Conservation (phyloP, 2,113 vertebrate genomes). For the Labeo rohita region DNA sequence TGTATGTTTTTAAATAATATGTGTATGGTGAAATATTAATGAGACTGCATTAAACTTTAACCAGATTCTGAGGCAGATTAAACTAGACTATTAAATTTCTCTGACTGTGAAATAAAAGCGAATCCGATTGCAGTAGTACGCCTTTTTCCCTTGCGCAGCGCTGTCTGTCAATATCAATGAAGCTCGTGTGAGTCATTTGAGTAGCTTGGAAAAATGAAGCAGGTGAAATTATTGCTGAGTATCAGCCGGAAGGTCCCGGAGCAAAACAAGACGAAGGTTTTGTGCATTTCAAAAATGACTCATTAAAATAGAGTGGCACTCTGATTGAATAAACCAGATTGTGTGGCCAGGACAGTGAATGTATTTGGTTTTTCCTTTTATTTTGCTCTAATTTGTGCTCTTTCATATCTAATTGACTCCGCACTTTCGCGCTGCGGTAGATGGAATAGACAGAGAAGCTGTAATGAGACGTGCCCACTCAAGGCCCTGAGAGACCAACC, state of each 20-base stretch:
- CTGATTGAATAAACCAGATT: constrained; percentile 35
- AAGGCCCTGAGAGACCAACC: constrained; percentile 47
- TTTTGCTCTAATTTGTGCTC: constrained; percentile 48
- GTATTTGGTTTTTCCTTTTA: constrained; percentile 39
- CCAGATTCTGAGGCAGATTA: constrained; percentile 43
- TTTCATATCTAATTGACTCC: constrained; percentile 42
- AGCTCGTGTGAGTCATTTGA: constrained; percentile 18
- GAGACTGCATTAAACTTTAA: constrained; percentile 47
- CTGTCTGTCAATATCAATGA: constrained; percentile 32
- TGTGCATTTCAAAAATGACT: constrained; percentile 20
- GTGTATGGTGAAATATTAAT: constrained; percentile 48
- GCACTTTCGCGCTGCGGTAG: constrained; percentile 19
- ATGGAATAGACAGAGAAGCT: constrained; percentile 29
- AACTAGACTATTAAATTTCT: constrained; percentile 45
- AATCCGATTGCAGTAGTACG: background rate
- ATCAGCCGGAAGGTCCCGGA: background rate
- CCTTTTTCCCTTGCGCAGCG: background rate
- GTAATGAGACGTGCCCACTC: constrained; percentile 49
- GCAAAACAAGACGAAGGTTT: constrained; percentile 13
- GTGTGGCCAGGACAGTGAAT: constrained; percentile 14
- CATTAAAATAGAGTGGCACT: constrained; percentile 38
- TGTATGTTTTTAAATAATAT: constrained; percentile 47
- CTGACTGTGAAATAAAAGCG: constrained; percentile 42
- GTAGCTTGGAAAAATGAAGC: background rate
- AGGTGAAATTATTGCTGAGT: background rate